Evolutionary conservation across 2,888 invertebrate genomes (phyloP), one percentile per base, ranked within the genome.

Genomic region (Nemotelus nigrinus): DNA sequence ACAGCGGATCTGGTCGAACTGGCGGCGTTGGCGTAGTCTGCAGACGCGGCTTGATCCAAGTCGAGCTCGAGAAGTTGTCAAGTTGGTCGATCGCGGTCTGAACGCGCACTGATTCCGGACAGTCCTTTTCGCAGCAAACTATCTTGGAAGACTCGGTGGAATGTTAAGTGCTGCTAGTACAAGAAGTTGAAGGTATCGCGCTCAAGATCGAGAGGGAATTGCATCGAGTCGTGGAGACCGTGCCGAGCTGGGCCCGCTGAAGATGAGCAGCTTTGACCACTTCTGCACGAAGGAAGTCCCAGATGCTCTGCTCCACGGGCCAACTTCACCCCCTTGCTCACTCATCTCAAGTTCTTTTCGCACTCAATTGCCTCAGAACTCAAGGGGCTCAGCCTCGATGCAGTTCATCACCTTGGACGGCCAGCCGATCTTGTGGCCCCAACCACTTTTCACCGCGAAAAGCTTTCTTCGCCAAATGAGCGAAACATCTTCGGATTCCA

Each of bases 81-180:
- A 60, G 60, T 44, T 70, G 53, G 43, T 70, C 70, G 70, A 70
- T 70, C 70, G 70, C 70, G 70, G 55, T 70, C 70, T 55, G n/a
- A 50, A 70, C 55, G 70, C 2, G 43, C 55, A 70, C 70, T 70
- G 70, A 70, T 43, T 3, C 55, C 10, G 55, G 70, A 55, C 70
- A 55, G 70, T 70, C 70, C 70, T 70, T 70, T 70, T 43, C 48
- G 25, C 25, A 67, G 70, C 70, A 70, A 70, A 70, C 53, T 70
- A 53, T 53, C 70, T 55, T 5, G 10, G 39, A 53, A 53, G 53
- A 53, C 10, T 67, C 48, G 67, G 39, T 67, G 67, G 67, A 47
- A 67, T 67, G 67, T 70, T 70, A 70, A 70, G 55, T 70, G 70
- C 70, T 55, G 25, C 25, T 25, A 25, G 25, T 25, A 70, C 70